Evolutionary conservation across 2,888 invertebrate species (phyloP).

Genomic region (Philonicus albiceps): DNA sequence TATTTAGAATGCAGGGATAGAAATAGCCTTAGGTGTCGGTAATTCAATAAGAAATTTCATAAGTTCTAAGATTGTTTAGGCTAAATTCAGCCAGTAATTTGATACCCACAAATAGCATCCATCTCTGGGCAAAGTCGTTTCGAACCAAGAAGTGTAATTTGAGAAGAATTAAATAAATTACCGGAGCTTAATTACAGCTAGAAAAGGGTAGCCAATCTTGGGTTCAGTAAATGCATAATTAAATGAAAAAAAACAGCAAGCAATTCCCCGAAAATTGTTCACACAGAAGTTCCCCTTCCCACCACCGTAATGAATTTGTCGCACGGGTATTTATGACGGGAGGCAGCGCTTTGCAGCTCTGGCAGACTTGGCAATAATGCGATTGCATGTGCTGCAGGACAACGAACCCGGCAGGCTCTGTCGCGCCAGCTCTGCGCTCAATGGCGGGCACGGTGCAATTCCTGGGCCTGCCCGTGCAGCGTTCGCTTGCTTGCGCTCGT

Average conservation of each 20-base stretch:
- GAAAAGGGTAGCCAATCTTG: neutral
- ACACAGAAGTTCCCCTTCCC: neutral
- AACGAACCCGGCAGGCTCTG: conserved; percentile 6
- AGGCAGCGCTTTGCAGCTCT: neutral
- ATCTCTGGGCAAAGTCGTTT: neutral
- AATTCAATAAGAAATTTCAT: neutral
- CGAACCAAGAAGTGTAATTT: neutral
- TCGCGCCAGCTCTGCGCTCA: neutral
- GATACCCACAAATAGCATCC: neutral
- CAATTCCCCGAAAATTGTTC: neutral
- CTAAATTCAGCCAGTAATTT: neutral
- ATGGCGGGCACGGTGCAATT: neutral
- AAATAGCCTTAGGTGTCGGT: neutral
- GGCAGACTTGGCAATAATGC: conserved; percentile 23
- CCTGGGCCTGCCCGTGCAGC: neutral
- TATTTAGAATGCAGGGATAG: too few species aligned
- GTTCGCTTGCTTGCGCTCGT: neutral
- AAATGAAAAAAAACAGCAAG: neutral
- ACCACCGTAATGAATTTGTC: neutral
- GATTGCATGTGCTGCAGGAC: conserved; percentile 34
- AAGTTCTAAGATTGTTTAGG: neutral
- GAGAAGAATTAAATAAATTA: neutral
- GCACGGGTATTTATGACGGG: neutral
- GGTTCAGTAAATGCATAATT: neutral
- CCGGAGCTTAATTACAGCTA: neutral